These are phyloP conservation scores for Drosophila falleni DNA, from an alignment of 2,888 invertebrate species.

Conservation along the genomic window DNA sequence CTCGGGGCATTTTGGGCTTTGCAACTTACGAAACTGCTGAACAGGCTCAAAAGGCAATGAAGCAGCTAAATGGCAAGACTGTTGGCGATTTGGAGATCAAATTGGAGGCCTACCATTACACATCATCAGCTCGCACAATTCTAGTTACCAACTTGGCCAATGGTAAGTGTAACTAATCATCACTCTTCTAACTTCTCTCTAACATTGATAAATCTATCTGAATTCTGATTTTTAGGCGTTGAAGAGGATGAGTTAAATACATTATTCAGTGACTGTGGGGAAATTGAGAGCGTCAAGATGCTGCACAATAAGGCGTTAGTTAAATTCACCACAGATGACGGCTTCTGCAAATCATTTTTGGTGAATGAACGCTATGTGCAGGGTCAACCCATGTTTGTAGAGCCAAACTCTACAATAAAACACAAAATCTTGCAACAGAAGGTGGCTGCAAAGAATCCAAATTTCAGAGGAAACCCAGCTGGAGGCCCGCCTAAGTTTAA, in stretches of 20 bases:
- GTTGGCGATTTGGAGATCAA: slow-evolving; percentile 61
- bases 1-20: slow-evolving; percentile 63
- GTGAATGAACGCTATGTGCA: slow-evolving; percentile 58
- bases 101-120: slow-evolving; percentile 41
- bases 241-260: slow-evolving; percentile 56
- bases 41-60: slow-evolving; percentile 57
- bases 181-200: too few species aligned
- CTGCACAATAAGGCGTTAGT: slow-evolving; percentile 56
- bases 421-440: slow-evolving; percentile 20
- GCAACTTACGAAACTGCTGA: slow-evolving; percentile 61
- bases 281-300: slow-evolving; percentile 52
- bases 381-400: slow-evolving; percentile 68
- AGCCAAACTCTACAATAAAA: slow-evolving; percentile 75
- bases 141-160: slow-evolving; percentile 50
- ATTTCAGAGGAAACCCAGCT: not conserved
- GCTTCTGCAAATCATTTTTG: slow-evolving; percentile 78
- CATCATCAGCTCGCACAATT: slow-evolving; percentile 27
- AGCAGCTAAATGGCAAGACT: slow-evolving; percentile 63
- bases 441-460: not conserved
- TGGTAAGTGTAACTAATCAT: slow-evolving; percentile 33
- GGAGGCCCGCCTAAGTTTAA: slow-evolving; percentile 20
- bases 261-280: slow-evolving; percentile 63
- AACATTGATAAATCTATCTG: not conserved
- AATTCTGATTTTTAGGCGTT: slow-evolving; percentile 28
- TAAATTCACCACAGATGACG: slow-evolving; percentile 69